Evolutionary conservation across 2,888 invertebrate genomes (phyloP).

Genomic region (Trichacis sp.): DNA sequence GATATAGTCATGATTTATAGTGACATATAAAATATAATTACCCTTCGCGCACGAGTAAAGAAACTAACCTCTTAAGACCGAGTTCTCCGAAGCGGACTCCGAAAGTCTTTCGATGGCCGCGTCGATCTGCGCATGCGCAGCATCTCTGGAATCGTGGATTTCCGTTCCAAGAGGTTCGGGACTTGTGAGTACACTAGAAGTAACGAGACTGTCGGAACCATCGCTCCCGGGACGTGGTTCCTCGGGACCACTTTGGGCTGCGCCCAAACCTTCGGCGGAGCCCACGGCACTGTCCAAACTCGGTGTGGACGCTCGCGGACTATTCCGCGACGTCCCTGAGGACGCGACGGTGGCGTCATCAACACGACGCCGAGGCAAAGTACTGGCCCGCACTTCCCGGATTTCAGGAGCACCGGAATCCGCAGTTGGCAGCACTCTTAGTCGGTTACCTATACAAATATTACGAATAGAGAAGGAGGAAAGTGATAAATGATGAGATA

Average conservation of each 20-base stretch:
- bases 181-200: slow-evolving; percentile 71
- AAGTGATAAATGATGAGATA: too few relatives aligned
- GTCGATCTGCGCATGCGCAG: slow-evolving; percentile 49
- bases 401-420: slow-evolving; percentile 37
- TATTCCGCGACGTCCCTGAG: slow-evolving; percentile 56
- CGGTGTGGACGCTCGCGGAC: slow-evolving; percentile 70
- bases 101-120: slow-evolving; percentile 64
- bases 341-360: slow-evolving; percentile 58
- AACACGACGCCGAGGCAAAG: slow-evolving; percentile 67
- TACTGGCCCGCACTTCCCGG: slow-evolving; percentile 62
- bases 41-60: too few relatives aligned
- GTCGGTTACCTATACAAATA: slow-evolving; percentile 46
- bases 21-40: too few relatives aligned
- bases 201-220: slow-evolving; percentile 70
- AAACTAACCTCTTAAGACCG: slow-evolving; percentile 70
- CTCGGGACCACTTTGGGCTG: slow-evolving; percentile 48
- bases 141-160: slow-evolving; percentile 67
- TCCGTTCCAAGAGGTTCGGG: slow-evolving; percentile 71
- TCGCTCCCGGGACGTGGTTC: slow-evolving; percentile 65
- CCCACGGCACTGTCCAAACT: slow-evolving; percentile 75
- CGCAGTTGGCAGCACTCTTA: slow-evolving; percentile 52
- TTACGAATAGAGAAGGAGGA: not conserved
- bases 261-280: slow-evolving; percentile 72
- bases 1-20: too few relatives aligned
- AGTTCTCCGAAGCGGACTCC: slow-evolving; percentile 71